phyloP scores from a whole-genome alignment of 2,888 invertebrate genomes.

The Cephus pygmeus region DNA sequence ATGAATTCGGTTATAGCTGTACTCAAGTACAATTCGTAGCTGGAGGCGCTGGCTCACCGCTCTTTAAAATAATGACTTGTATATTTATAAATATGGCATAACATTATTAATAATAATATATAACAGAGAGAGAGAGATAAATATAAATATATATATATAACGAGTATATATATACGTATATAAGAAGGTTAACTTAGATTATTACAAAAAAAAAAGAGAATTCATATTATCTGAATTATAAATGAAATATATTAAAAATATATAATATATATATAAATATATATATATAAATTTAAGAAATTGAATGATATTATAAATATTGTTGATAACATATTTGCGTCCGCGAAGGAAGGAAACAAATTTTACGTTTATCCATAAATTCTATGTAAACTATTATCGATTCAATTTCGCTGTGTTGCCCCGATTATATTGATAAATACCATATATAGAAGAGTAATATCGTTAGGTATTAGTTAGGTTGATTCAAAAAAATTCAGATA shows the following conservation, averaged over 20 bases:
- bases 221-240: constrained; percentile 44
- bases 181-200: constrained; percentile 48
- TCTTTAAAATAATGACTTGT: constrained; percentile 59
- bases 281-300: constrained; percentile 39
- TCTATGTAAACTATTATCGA: constrained; percentile 46
- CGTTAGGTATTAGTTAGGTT: constrained; percentile 41
- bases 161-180: constrained; percentile 34
- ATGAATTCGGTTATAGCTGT: constrained; percentile 27
- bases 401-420: constrained; percentile 44
- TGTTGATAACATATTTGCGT: constrained; percentile 58
- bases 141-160: constrained; percentile 36
- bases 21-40: constrained; percentile 46
- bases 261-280: constrained; percentile 26
- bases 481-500: constrained; percentile 41
- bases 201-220: constrained; percentile 48
- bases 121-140: constrained; percentile 38
- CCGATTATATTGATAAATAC: constrained; percentile 18
- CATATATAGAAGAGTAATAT: background rate
- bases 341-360: constrained; percentile 43
- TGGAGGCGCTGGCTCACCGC: constrained; percentile 55
- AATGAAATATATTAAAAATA: constrained; percentile 25
- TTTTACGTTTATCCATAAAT: constrained; percentile 51
- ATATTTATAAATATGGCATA: constrained; percentile 64
- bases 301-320: constrained; percentile 62
- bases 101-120: constrained; percentile 50